Evolutionary conservation across 2,888 invertebrate genomes (phyloP).

Genomic region (Meganola albula): DNA sequence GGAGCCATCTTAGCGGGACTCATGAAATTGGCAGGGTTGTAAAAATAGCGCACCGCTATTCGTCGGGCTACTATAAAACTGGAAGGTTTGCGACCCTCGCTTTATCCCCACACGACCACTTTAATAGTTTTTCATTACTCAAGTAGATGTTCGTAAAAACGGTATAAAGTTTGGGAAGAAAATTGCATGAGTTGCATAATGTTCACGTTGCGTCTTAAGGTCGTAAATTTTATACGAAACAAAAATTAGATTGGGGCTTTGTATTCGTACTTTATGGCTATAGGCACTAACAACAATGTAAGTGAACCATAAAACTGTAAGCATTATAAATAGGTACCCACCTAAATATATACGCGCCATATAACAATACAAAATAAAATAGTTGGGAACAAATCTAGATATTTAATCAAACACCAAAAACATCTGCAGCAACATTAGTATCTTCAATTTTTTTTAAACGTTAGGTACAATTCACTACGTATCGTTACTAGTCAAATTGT

Average conservation of each 20-base stretch:
- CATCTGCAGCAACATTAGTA: no score
- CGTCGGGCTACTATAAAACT: constrained; percentile 59
- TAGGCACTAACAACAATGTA: no score
- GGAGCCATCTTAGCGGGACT: constrained; percentile 56
- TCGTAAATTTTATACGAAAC: constrained; percentile 54
- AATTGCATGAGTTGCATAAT: constrained; percentile 73
- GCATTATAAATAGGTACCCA: constrained; percentile 19
- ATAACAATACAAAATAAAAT: no score
- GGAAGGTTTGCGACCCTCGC: constrained; percentile 66
- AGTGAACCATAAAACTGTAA: no score
- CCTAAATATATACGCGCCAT: constrained; percentile 17
- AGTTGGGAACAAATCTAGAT: no score
- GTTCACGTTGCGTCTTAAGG: constrained; percentile 36
- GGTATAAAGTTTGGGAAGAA: constrained; percentile 65
- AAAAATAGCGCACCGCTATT: constrained; percentile 62
- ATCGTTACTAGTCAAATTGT: no score
- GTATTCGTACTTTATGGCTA: constrained; percentile 43
- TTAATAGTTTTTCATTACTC: constrained; percentile 77
- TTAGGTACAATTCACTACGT: no score
- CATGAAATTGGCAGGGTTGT: constrained; percentile 62
- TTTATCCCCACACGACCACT: constrained; percentile 64
- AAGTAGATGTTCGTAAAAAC: constrained; percentile 70
- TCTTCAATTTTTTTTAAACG: no score
- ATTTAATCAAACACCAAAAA: no score
- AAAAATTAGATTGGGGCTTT: constrained; percentile 55